Evolutionary conservation across 2,888 invertebrate species (phyloP).

Genomic region (Lapara coniferarum): DNA sequence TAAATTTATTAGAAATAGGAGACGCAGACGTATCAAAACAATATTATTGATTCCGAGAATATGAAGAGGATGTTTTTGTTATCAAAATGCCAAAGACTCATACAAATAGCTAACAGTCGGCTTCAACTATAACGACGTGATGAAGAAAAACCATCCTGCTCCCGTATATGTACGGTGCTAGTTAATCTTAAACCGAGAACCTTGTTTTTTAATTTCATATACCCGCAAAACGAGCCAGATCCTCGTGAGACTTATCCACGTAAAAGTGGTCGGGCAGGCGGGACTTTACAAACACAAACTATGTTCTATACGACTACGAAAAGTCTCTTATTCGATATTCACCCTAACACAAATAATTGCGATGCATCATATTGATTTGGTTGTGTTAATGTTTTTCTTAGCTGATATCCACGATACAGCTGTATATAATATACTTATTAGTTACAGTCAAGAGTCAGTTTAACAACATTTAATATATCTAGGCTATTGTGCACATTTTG

Average conservation of each 20-base stretch:
- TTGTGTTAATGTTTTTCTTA: no score
- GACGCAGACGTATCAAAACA: background rate
- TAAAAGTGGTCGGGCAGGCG: slow-evolving; percentile 48
- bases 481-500: no score
- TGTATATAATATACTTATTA: no score
- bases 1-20: background rate
- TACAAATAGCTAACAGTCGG: no score
- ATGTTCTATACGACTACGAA: background rate
- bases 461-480: no score
- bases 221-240: slow-evolving; percentile 23
- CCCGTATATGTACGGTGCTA: background rate
- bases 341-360: no score
- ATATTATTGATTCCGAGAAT: background rate
- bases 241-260: slow-evolving; percentile 30
- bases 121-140: no score
- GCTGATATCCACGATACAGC: no score
- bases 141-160: no score
- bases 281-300: slow-evolving; percentile 35
- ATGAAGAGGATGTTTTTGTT: background rate
- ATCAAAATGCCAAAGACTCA: background rate
- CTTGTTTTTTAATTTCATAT: background rate
- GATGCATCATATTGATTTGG: no score
- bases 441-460: no score
- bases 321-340: no score
- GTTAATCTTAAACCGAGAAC: slow-evolving; percentile 24